phyloP scores from a whole-genome alignment of 2,888 invertebrate genomes.

The Emmelina monodactyla region DNA sequence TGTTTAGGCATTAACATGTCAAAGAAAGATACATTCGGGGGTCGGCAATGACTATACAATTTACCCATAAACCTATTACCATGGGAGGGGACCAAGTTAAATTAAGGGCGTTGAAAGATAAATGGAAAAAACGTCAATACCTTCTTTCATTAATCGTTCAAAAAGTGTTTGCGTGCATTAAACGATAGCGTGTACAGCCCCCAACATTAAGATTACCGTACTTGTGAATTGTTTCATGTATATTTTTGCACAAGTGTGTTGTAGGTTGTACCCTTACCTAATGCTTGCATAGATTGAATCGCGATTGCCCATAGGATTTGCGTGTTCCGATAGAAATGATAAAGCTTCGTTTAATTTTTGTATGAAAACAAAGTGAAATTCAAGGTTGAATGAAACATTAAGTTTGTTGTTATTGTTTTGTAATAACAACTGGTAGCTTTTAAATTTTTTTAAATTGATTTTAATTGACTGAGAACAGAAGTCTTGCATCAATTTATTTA shows the following conservation, averaged over 20 bases:
- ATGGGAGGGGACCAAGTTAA: constrained; percentile 36
- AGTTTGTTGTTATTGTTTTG: no score
- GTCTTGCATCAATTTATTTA: no score
- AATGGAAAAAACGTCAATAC: constrained; percentile 47
- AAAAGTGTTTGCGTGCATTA: constrained; percentile 37
- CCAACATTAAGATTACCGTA: not conserved
- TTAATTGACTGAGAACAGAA: no score
- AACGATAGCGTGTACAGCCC: constrained; percentile 22
- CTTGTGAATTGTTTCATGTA: not conserved
- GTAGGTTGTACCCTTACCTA: not conserved
- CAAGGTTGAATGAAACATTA: no score
- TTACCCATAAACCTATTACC: constrained; percentile 13
- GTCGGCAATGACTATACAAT: constrained; percentile 22
- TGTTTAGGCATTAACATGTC: constrained; percentile 38
- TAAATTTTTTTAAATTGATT: no score
- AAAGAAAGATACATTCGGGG: constrained; percentile 26
- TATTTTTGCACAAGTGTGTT: not conserved
- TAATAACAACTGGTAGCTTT: no score
- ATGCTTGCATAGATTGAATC: constrained; percentile 1
- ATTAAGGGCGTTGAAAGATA: constrained; percentile 46
- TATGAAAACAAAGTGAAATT: no score
- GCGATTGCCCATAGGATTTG: constrained; percentile 1
- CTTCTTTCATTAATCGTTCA: constrained; percentile 48
- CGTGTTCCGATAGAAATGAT: constrained; percentile 3
- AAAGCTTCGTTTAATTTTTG: constrained; percentile 4